phyloP scores from a whole-genome alignment of 2,888 invertebrate species.

The Caenorhabditis sp. region DNA sequence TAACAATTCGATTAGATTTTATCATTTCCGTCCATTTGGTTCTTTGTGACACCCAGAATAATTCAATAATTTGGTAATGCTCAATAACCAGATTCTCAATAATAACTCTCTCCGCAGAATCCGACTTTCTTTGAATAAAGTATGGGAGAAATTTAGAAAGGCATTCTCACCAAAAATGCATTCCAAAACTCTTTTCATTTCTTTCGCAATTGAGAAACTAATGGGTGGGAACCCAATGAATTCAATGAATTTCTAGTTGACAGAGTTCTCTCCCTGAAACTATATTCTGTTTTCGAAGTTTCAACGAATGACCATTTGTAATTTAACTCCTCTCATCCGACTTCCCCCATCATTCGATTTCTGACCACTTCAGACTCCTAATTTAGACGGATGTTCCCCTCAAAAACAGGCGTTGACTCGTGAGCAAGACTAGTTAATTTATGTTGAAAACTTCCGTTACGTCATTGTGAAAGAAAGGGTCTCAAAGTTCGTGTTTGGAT shows the following conservation, averaged over 20 bases:
- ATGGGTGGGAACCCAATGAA: constrained; percentile 6
- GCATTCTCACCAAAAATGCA: constrained; percentile 48
- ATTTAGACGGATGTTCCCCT: constrained; percentile 50
- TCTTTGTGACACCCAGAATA: constrained; percentile 17
- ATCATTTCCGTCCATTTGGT: constrained; percentile 5
- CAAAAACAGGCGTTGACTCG: constrained; percentile 28
- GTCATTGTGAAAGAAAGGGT: constrained; percentile 9
- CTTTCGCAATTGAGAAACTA: constrained; percentile 9
- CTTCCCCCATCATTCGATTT: constrained; percentile 31
- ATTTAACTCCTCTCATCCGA: constrained; percentile 14
- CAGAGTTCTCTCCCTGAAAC: neutral
- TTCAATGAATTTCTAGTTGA: constrained; percentile 31
- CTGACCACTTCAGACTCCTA: constrained; percentile 40
- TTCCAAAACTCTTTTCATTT: constrained; percentile 30
- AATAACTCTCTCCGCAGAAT: neutral
- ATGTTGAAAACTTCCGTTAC: neutral
- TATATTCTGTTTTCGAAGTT: constrained; percentile 2
- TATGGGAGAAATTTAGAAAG: constrained; percentile 14
- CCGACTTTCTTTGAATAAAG: neutral
- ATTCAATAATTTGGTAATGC: constrained; percentile 35
- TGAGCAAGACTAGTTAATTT: constrained; percentile 28
- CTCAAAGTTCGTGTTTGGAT: constrained; percentile 12
- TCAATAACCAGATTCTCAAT: constrained; percentile 29
- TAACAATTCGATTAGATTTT: constrained; percentile 12
- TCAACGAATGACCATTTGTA: constrained; percentile 12